These are phyloP conservation scores for Dasyprocta punctata DNA, from an alignment of 2,113 vertebrate genomes.

Conservation along the genomic window DNA sequence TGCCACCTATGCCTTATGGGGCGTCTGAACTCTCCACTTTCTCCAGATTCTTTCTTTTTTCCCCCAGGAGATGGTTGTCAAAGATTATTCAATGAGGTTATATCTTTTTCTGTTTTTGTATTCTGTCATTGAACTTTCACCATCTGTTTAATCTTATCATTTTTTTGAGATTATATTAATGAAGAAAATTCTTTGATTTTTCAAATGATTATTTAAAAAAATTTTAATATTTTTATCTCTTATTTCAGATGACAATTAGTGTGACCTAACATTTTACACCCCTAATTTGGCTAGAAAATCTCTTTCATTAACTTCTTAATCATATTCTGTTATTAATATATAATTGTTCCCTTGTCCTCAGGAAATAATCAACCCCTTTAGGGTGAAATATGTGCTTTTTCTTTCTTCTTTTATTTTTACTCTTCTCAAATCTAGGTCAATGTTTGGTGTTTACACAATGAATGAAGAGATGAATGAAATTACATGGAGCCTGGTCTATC, in stretches of 20 bases:
- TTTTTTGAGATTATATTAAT: background rate
- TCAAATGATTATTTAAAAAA: slow-evolving; percentile 23
- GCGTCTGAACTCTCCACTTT: background rate
- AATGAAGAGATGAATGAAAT: background rate
- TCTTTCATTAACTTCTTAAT: background rate
- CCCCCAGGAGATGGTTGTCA: background rate
- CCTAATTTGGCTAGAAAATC: background rate
- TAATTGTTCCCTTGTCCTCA: background rate
- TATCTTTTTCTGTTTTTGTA: background rate
- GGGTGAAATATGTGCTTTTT: background rate
- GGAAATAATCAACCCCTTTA: background rate
- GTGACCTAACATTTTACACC: background rate
- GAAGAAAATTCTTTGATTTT: background rate
- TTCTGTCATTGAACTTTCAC: background rate
- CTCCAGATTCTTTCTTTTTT: background rate
- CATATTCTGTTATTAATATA: background rate
- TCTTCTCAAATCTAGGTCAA: background rate
- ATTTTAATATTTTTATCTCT: background rate
- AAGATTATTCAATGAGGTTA: background rate
- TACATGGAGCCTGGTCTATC: background rate
- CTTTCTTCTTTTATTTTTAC: background rate
- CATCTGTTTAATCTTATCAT: background rate
- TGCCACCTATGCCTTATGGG: background rate
- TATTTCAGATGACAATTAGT: background rate
- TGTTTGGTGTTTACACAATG: background rate